Base-by-base conservation (phyloP, 2,797 vertebrate species). In the Lerista edwardsae region DNA sequence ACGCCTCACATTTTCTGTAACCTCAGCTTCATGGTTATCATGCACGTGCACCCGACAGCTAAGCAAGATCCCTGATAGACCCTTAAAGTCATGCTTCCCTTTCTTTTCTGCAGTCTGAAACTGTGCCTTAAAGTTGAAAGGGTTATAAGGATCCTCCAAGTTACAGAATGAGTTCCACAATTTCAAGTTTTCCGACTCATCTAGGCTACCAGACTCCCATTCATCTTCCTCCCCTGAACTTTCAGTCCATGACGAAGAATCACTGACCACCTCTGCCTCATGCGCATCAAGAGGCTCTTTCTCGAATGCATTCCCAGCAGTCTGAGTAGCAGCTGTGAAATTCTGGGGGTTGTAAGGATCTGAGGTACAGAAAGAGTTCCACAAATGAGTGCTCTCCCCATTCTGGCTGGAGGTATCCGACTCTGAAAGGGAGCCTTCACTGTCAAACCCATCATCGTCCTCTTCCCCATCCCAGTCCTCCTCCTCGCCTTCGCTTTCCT, bases 261-360 rank as follows among this genome's bases (percentile, higher is more conserved):
- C 78, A 29, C 85, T 67, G 0, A 86, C 81, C 21, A 87, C 79
- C 2, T 75, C 84, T 14, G 15, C 84, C 8, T 68, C 0, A 17
- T 87, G 87, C 0, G 72, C 61, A 8, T 27, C 84, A 10, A 84
- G 25, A 75, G 80, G 64, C 5, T 15, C 75, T 57, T 84, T 88
- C 77, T 85, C 90, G 0, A 64, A 79, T 8, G 90, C 74, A 4
- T 76, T 86, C 69, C 94, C 91, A 67, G 92, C 90, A 1, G 97
- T 97, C 68, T 95, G 95, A 51, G 97, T 93, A 2, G 85, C 84
- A 15, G 98, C 98, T 0, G 96, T 98, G 82, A 99, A 99, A 95
- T 98, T 98, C 15, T 93, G 95, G 29, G 96, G 98, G 89, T 97
- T 95, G 84, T 99, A 99, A 0, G 98, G 98, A 90, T 99, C 98